phyloP scores from a whole-genome alignment of 2,113 vertebrate genomes.

The Phodopus roborovskii region DNA sequence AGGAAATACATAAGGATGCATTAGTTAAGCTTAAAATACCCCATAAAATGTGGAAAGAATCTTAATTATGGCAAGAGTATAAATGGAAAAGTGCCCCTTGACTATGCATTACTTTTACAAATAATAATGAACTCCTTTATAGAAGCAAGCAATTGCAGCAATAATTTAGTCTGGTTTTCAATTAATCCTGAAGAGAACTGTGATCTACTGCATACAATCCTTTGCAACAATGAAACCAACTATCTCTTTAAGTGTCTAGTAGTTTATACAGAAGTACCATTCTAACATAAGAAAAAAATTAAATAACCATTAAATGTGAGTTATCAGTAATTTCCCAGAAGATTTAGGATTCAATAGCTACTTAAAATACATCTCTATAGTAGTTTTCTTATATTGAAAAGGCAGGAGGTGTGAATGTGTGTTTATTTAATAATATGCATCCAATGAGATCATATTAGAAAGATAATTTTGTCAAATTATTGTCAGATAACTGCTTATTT shows the following conservation, averaged over 20 bases:
- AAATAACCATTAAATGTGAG: conserved; percentile 36
- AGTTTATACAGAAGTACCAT: conserved; percentile 57
- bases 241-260: conserved; percentile 64
- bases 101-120: conserved; percentile 57
- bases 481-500: background rate
- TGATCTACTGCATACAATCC: conserved; percentile 49
- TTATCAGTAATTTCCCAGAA: conserved; percentile 49
- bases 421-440: background rate
- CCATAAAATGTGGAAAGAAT: conserved; percentile 34
- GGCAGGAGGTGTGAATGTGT: background rate
- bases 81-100: conserved; percentile 24
- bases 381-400: background rate
- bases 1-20: background rate
- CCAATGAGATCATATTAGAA: background rate
- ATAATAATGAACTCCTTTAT: conserved; percentile 65
- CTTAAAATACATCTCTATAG: background rate
- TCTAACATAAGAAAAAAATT: conserved; percentile 49
- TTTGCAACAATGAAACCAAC: conserved; percentile 46
- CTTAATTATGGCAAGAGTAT: conserved; percentile 45
- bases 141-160: conserved; percentile 30
- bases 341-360: background rate
- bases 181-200: conserved; percentile 67
- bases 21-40: conserved; percentile 50
- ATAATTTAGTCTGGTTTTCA: conserved; percentile 72
- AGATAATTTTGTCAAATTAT: background rate